Percentiles rank a stretch among this genome's conserved stretches.
phyloP scores from a whole-genome alignment of 2,888 invertebrate genomes.

The Lypha dubia region DNA sequence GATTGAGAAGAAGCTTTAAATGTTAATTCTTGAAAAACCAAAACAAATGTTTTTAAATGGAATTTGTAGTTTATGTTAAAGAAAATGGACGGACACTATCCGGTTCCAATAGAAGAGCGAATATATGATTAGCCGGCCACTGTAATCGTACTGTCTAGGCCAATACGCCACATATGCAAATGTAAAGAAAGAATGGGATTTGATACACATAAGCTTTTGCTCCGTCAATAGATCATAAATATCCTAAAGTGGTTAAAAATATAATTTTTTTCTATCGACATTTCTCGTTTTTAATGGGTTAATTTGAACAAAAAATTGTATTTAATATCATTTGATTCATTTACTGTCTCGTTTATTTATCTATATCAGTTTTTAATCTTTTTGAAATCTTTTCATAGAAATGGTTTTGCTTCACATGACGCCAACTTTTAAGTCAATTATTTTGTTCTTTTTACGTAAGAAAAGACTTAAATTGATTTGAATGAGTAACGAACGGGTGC shows the following conservation, averaged over 20 bases:
- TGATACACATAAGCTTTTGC: not conserved
- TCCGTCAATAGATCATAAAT: too few relatives aligned
- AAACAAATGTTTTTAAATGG: too few relatives aligned
- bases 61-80: too few relatives aligned
- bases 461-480: too few relatives aligned
- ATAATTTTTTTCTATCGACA: not conserved
- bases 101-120: too few relatives aligned
- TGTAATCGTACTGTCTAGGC: too few relatives aligned
- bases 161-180: too few relatives aligned
- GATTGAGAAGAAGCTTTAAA: slow-evolving; percentile 4
- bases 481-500: too few relatives aligned
- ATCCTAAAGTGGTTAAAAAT: not conserved
- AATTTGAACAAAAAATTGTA: slow-evolving; percentile 24
- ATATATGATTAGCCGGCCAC: too few relatives aligned
- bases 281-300: slow-evolving; percentile 18
- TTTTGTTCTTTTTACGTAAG: slow-evolving; percentile 39
- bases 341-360: slow-evolving; percentile 46
- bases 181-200: not conserved
- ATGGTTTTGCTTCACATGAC: slow-evolving; percentile 58
- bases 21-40: slow-evolving; percentile 10
- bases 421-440: slow-evolving; percentile 39
- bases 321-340: slow-evolving; percentile 53
- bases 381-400: slow-evolving; percentile 62
- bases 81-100: too few relatives aligned
- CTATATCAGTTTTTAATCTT: slow-evolving; percentile 61